These are phyloP conservation scores for Charina bottae DNA, from an alignment of 2,113 vertebrate species.

Conservation along the genomic window DNA sequence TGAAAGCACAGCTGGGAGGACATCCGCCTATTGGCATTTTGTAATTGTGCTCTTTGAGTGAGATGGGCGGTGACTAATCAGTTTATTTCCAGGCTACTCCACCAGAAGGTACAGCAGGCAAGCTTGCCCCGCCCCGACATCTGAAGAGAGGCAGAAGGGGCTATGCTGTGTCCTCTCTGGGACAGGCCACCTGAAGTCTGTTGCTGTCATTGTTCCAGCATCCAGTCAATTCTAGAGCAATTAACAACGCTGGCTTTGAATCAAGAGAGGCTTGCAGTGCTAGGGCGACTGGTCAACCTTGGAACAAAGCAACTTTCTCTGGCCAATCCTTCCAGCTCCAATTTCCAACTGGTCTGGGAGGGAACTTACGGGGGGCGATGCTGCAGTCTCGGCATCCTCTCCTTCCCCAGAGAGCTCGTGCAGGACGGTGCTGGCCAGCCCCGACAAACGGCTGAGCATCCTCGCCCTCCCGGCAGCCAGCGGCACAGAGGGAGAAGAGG, in stretches of 20 bases:
- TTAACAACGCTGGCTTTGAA: background rate
- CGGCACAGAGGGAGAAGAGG: background rate
- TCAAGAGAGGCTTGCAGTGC: background rate
- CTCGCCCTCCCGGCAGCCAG: constrained; percentile 70
- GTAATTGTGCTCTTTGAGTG: too few relatives aligned
- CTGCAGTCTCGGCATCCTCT: constrained; percentile 47
- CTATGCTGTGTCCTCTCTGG: background rate
- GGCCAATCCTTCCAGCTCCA: background rate
- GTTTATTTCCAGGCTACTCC: too few relatives aligned
- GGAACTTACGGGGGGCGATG: constrained; percentile 64
- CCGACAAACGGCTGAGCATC: constrained; percentile 87
- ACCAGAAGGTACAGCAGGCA: background rate
- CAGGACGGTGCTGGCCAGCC: constrained; percentile 86
- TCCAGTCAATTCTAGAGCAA: background rate
- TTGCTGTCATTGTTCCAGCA: background rate
- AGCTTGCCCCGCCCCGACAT: background rate
- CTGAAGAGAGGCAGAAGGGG: background rate
- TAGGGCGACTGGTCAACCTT: background rate
- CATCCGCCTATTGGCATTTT: background rate
- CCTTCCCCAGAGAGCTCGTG: constrained; percentile 87
- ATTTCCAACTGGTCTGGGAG: background rate
- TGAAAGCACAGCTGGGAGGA: background rate
- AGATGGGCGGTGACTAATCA: too few relatives aligned
- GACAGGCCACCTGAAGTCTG: background rate
- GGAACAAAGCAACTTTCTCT: too few relatives aligned